Evolutionary conservation across 2,888 invertebrate species (phyloP).

Genomic region (Hydropsyche betteni): DNA sequence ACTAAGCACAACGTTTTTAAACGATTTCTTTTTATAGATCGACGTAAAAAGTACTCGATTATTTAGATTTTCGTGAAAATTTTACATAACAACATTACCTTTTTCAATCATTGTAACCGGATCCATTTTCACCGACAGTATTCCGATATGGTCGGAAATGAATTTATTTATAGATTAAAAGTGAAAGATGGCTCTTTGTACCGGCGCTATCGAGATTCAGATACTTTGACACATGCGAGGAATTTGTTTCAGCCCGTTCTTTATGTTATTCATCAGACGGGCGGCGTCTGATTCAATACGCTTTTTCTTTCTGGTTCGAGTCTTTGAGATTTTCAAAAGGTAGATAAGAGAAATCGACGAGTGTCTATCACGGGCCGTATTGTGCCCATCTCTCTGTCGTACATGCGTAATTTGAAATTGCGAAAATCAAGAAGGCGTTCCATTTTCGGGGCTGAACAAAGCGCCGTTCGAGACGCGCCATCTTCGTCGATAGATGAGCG

Average conservation of each 20-base stretch:
- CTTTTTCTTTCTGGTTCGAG: slow-evolving; percentile 29
- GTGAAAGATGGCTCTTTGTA: not conserved
- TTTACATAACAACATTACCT: too few species aligned
- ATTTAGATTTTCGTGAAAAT: too few species aligned
- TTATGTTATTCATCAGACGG: slow-evolving; percentile 37
- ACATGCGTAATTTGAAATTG: slow-evolving; percentile 13
- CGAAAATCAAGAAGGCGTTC: not conserved
- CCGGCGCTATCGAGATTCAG: not conserved
- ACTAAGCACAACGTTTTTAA: not conserved
- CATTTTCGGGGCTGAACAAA: not conserved
- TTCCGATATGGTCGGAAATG: too few species aligned
- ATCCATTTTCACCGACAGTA: too few species aligned
- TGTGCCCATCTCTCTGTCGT: not conserved
- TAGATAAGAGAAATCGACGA: slow-evolving; percentile 27
- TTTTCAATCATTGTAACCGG: too few species aligned
- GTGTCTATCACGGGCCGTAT: slow-evolving; percentile 26
- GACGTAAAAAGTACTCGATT: too few species aligned
- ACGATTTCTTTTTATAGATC: too few species aligned
- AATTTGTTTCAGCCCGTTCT: slow-evolving; percentile 3
- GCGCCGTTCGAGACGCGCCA: not conserved
- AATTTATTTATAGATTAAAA: too few species aligned
- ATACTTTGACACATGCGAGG: not conserved
- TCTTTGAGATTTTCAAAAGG: slow-evolving; percentile 15
- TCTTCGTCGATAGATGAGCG: not conserved
- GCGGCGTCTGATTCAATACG: slow-evolving; percentile 38